These are phyloP conservation scores for Charadrius vociferus DNA, from an alignment of 2,113 vertebrate species.

Conservation along the genomic window DNA sequence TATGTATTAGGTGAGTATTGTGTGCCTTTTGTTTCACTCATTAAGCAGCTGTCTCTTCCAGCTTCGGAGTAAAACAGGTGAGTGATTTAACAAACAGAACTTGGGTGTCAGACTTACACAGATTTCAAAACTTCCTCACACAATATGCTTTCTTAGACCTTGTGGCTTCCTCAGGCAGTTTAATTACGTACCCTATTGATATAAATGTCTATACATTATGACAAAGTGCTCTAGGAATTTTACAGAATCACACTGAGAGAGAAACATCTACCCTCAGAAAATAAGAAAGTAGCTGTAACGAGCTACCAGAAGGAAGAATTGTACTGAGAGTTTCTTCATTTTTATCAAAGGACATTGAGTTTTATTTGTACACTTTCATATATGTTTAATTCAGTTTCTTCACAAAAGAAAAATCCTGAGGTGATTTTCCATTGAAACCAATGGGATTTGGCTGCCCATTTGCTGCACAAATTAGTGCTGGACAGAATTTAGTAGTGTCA, in stretches of 20 bases:
- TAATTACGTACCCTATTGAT: not conserved
- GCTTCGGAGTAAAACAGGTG: not conserved
- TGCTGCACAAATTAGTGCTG: not conserved
- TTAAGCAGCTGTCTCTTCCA: not conserved
- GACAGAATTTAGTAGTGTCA: not conserved
- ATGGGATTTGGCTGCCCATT: not conserved
- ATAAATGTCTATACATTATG: not conserved
- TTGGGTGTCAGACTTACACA: not conserved
- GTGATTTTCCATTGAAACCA: not conserved
- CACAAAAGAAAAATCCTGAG: not conserved
- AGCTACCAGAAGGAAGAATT: not conserved
- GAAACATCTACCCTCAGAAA: not conserved
- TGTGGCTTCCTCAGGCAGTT: not conserved
- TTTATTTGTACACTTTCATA: not conserved
- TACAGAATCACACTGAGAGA: not conserved
- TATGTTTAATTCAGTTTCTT: not conserved
- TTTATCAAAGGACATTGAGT: not conserved
- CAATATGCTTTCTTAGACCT: not conserved
- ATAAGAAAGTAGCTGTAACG: not conserved
- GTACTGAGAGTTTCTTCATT: not conserved
- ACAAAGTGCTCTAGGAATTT: not conserved
- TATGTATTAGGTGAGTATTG: not conserved
- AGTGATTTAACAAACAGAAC: not conserved
- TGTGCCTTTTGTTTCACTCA: not conserved
- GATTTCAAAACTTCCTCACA: not conserved